Percentiles rank a stretch among this genome's conserved stretches.
phyloP scores from a whole-genome alignment of 2,113 vertebrate species.

The Ornithorhynchus anatinus region DNA sequence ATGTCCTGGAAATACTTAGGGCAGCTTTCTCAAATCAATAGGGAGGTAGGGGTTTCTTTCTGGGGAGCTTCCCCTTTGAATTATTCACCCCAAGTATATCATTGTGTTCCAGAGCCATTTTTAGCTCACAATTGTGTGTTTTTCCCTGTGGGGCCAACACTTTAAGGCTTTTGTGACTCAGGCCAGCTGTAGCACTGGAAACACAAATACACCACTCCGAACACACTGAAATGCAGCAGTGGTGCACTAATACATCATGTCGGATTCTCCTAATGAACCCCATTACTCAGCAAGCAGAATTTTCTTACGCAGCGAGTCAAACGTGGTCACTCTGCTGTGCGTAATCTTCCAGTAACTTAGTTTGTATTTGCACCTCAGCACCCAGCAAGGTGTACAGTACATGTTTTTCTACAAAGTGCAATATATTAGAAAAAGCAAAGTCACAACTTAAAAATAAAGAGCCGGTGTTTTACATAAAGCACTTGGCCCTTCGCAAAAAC shows the following conservation, averaged over 20 bases:
- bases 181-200: slow-evolving; percentile 15
- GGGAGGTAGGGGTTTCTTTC: no score
- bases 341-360: neutral
- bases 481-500: neutral
- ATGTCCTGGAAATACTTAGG: no score
- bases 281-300: slow-evolving; percentile 49
- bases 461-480: slow-evolving; percentile 7
- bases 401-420: slow-evolving; percentile 50
- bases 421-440: slow-evolving; percentile 35
- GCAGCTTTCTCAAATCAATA: no score
- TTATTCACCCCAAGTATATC: neutral
- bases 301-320: slow-evolving; percentile 33
- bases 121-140: neutral
- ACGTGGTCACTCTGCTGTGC: slow-evolving; percentile 34
- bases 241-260: slow-evolving; percentile 41
- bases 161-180: no score
- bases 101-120: neutral
- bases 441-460: slow-evolving; percentile 41
- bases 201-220: slow-evolving; percentile 27
- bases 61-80: no score
- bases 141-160: slow-evolving; percentile 2
- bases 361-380: slow-evolving; percentile 15
- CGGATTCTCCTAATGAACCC: slow-evolving; percentile 48
- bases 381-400: neutral
- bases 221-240: slow-evolving; percentile 22